These are phyloP conservation scores for Rhinoraja longicauda DNA, from an alignment of 2,797 vertebrate species.

Conservation along the genomic window DNA sequence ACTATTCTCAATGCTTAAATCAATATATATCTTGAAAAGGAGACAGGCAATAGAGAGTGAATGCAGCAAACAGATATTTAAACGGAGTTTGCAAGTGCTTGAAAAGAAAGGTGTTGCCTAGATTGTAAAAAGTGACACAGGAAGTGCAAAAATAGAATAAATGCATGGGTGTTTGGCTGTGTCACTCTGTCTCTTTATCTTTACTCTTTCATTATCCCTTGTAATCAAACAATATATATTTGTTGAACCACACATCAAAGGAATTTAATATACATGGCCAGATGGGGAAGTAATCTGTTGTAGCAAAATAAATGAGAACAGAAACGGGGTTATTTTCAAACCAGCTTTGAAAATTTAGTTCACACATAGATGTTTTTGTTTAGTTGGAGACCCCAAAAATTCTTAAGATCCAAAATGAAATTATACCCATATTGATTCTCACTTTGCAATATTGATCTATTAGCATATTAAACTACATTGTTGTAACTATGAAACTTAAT, in stretches of 20 bases:
- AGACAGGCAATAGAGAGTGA: neutral
- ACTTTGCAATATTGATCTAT: too few species aligned
- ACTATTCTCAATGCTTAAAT: neutral
- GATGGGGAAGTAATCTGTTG: neutral
- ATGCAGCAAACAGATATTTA: neutral
- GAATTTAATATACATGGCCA: conserved; percentile 1
- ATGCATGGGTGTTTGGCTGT: neutral
- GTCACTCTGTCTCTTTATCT: neutral
- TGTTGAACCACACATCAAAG: neutral
- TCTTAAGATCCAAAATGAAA: neutral
- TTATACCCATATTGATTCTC: neutral
- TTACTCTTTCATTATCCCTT: neutral
- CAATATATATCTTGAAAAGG: neutral
- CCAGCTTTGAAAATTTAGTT: neutral
- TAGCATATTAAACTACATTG: too few species aligned
- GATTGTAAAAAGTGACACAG: neutral
- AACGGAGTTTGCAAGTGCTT: neutral
- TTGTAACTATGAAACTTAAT: too few species aligned
- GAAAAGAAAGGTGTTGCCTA: neutral
- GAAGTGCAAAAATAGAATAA: neutral
- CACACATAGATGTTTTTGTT: neutral
- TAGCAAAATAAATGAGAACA: neutral
- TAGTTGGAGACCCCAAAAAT: too few species aligned
- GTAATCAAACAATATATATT: neutral
- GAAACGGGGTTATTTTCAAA: neutral